phyloP scores from a whole-genome alignment of 2,113 vertebrate species.

The Nothobranchius furzeri region DNA sequence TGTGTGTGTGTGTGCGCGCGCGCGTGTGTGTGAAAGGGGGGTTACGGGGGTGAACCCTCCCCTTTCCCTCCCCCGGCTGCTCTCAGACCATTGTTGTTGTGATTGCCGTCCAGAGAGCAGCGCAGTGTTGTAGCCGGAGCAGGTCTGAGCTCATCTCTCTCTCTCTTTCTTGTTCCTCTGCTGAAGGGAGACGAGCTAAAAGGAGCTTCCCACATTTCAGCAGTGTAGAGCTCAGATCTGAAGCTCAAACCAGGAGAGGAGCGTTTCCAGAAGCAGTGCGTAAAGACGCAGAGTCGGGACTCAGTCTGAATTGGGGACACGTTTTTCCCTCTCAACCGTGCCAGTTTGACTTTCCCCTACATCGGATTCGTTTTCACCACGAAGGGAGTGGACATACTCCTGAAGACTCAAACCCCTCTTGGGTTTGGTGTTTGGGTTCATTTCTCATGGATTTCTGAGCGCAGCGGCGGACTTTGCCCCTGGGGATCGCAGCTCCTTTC shows the following conservation, averaged over 20 bases:
- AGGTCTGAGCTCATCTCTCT: slow-evolving; percentile 23
- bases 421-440: neutral
- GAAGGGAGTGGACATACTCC: neutral
- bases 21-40: slow-evolving; percentile 18
- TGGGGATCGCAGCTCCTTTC: slow-evolving; percentile 37
- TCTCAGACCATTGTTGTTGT: slow-evolving; percentile 80
- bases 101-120: slow-evolving; percentile 63
- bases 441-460: slow-evolving; percentile 49
- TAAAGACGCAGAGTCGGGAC: slow-evolving; percentile 58
- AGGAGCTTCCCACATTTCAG: slow-evolving; percentile 22
- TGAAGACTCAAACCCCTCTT: neutral
- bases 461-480: slow-evolving; percentile 71
- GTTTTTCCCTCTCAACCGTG: neutral
- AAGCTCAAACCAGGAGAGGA: neutral
- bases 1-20: slow-evolving; percentile 10
- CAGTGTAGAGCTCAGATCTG: slow-evolving; percentile 15
- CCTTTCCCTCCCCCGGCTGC: slow-evolving; percentile 44
- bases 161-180: neutral
- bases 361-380: neutral
- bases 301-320: slow-evolving; percentile 6
- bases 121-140: slow-evolving; percentile 29
- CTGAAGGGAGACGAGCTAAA: slow-evolving; percentile 6
- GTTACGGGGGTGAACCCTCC: slow-evolving; percentile 32
- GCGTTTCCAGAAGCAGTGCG: slow-evolving; percentile 42
- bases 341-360: neutral